Percentiles rank a stretch among this genome's conserved stretches.
phyloP scores from a whole-genome alignment of 2,113 vertebrate species.

The Chascanopsetta lugubris region DNA sequence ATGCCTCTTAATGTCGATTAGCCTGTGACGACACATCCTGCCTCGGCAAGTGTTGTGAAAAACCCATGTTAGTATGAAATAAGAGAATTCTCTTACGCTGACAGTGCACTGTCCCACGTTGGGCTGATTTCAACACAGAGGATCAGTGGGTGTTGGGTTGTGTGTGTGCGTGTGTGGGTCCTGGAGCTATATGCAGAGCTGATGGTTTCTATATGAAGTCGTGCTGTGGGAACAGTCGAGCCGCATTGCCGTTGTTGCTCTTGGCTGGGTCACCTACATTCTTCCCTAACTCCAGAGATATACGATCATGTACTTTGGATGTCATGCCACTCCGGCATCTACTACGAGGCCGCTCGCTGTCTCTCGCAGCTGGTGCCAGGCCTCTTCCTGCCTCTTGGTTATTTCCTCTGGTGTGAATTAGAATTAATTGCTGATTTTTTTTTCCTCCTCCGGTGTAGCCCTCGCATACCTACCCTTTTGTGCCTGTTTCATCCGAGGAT shows the following conservation, averaged over 20 bases:
- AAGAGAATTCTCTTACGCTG: background rate
- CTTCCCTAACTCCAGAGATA: constrained; percentile 47
- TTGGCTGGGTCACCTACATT: constrained; percentile 44
- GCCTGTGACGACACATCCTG: constrained; percentile 18
- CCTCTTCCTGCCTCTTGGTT: background rate
- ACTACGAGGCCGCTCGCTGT: constrained; percentile 10
- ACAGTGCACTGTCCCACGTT: background rate
- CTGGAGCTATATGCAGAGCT: constrained; percentile 1
- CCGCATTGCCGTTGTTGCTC: constrained; percentile 40
- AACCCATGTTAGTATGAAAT: constrained; percentile 8
- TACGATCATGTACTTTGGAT: constrained; percentile 43
- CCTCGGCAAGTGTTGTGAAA: constrained; percentile 3
- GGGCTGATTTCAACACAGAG: constrained; percentile 14
- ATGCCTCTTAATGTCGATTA: constrained; percentile 57
- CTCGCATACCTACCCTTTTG: constrained; percentile 17
- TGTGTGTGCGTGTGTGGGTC: constrained; percentile 16
- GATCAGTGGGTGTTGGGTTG: constrained; percentile 10
- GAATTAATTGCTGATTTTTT: constrained; percentile 16
- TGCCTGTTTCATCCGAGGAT: constrained; percentile 51
- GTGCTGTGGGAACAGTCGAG: constrained; percentile 19
- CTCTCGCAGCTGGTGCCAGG: constrained; percentile 1
- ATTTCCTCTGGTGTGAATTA: constrained; percentile 32
- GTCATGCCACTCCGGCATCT: constrained; percentile 17
- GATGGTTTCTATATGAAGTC: constrained; percentile 33
- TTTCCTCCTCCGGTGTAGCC: constrained; percentile 11